Conservation (phyloP, 2,113 vertebrate species). For the Brachypteracias leptosomus region DNA sequence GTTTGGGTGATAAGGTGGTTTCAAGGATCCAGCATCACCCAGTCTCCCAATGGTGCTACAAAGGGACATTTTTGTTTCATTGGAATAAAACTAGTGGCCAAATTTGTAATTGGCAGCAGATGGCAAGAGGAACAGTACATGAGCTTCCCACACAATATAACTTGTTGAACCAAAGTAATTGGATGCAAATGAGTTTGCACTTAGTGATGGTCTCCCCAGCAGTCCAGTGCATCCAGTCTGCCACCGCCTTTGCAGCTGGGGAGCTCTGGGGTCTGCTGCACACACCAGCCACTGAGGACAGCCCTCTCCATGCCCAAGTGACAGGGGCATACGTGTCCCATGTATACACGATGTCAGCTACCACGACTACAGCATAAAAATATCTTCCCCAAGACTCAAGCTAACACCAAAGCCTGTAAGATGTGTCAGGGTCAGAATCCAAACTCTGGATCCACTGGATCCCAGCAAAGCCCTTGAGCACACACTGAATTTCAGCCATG, state of each 20-base stretch:
- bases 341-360: not conserved
- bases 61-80: not conserved
- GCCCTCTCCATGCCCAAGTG: not conserved
- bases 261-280: not conserved
- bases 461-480: not conserved
- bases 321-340: not conserved
- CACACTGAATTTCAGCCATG: not conserved
- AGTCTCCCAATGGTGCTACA: not conserved
- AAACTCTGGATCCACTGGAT: fast-evolving
- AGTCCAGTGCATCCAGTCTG: not conserved
- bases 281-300: not conserved
- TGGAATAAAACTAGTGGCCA: not conserved
- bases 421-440: not conserved
- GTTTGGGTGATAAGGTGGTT: not conserved
- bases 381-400: not conserved
- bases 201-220: not conserved
- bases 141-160: not conserved
- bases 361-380: not conserved
- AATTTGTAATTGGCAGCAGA: not conserved
- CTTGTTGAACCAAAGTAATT: not conserved
- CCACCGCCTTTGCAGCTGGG: fast-evolving
- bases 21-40: not conserved
- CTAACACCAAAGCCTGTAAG: not conserved
- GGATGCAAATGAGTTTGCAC: not conserved
- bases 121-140: not conserved